Base-by-base conservation (phyloP, 2,113 vertebrate genomes). In the Meles meles region DNA sequence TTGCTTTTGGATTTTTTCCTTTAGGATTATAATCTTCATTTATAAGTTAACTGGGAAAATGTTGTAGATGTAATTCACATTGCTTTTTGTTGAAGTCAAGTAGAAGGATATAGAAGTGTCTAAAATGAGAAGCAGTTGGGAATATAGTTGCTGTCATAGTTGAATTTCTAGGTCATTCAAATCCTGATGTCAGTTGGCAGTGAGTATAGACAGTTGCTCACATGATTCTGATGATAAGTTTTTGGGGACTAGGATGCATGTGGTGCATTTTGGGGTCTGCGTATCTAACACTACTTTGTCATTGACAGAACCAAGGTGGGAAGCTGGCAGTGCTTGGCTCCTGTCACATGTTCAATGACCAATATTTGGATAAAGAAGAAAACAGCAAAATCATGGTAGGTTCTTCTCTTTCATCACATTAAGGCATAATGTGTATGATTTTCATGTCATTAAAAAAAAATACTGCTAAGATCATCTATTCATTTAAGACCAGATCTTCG, bases 311-410 rank as follows among this genome's bases (percentile, higher is more conserved):
- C 98, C 99, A 99, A 94, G 99, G 99, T 27, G 99, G 99, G 44
- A 99, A 99, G 97, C 98, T 99, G 98, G 99, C 98, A 71, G 99
- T 99, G 0, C 90, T 99, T 97, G 99, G 99, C 76, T 99, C 99
- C 39, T 99, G 99, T 93, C 99, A 99, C 98, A 99, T 99, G 99
- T 99, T 99, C 98, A 99, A 98, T 96, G 99, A 99, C 97, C 99
- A 99, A 23, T 99, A 99, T 98, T 98, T 99, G 95, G 99, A 99
- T 98, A 99, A 99, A 98, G 99, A 99, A 98, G 99, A 99, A 98
- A 99, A 99, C 82, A 98, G 98, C 98, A 99, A 99, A 99, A 99
- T 99, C 96, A 98, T 99, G 99, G 99, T 99, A 97, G 99, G 98
- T 31, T 96, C 86, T 96, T 92, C 27, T 71, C 15, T 96, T 59